phyloP scores from a whole-genome alignment of 1,140 invertebrate species.

The Zaprionus davidi region DNA sequence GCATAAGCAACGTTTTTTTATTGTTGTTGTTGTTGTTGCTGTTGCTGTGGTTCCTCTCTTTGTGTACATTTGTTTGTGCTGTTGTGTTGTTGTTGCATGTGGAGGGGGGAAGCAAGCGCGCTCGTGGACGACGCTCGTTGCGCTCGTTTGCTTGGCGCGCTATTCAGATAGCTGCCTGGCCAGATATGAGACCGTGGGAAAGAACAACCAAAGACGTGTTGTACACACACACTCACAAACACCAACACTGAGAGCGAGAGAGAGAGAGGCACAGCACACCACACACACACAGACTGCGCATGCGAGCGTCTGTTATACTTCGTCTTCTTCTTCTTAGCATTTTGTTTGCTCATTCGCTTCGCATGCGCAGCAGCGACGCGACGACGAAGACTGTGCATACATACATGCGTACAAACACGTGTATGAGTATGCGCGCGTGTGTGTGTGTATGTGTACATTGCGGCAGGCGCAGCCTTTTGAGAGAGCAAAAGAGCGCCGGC shows the following conservation, averaged over 20 bases:
- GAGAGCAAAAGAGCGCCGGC: slow-evolving; percentile 47
- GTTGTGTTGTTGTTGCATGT: slow-evolving; percentile 11
- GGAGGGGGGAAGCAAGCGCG: slow-evolving; percentile 31
- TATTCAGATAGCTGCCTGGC: slow-evolving; percentile 76
- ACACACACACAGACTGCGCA: slow-evolving; percentile 33
- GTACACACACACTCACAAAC: slow-evolving; percentile 45
- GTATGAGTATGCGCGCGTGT: slow-evolving; percentile 10
- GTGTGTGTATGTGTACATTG: slow-evolving; percentile 16
- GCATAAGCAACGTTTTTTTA: slow-evolving; percentile 72
- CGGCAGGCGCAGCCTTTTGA: slow-evolving; percentile 47
- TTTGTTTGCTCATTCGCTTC: slow-evolving; percentile 81
- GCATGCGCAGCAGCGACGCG: slow-evolving; percentile 67
- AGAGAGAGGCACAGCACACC: slow-evolving; percentile 25
- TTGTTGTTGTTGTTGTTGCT: slow-evolving; percentile 37
- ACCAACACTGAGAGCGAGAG: background rate
- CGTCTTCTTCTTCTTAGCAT: slow-evolving; percentile 72
- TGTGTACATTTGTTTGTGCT: slow-evolving; percentile 9
- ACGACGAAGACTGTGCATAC: background rate
- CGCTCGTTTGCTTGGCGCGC: slow-evolving; percentile 71
- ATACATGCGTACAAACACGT: background rate
- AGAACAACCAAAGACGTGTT: slow-evolving; percentile 84
- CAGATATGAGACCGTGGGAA: slow-evolving; percentile 85
- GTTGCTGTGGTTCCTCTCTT: slow-evolving; percentile 12
- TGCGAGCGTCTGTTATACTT: slow-evolving; percentile 65
- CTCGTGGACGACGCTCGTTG: slow-evolving; percentile 50